These are phyloP conservation scores for Centropus unirufus DNA, from an alignment of 2,113 vertebrate species.

Conservation along the genomic window DNA sequence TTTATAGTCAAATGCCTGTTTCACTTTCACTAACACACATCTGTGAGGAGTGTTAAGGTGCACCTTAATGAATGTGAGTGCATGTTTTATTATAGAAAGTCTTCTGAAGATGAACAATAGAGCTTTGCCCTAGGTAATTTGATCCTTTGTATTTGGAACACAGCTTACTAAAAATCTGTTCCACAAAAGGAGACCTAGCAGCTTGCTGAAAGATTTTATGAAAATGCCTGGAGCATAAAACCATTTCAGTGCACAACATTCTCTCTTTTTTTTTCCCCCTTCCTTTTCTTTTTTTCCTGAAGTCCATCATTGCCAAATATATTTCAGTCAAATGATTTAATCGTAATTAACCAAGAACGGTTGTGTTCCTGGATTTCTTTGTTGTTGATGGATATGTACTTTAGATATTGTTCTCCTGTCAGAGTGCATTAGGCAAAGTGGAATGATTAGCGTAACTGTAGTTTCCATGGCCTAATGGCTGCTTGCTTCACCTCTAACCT, in stretches of 20 bases:
- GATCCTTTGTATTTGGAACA: constrained; percentile 5
- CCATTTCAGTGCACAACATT: constrained; percentile 11
- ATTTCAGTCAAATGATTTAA: constrained; percentile 34
- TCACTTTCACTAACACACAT: not conserved
- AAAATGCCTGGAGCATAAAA: constrained; percentile 36
- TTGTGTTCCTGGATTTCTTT: not conserved
- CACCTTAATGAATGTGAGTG: not conserved
- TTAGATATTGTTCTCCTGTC: constrained; percentile 45
- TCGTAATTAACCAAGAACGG: constrained; percentile 37
- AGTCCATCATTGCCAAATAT: constrained; percentile 29
- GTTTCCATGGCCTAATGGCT: not conserved
- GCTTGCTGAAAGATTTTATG: constrained; percentile 31
- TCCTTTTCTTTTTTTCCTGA: not conserved
- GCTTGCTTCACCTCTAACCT: not conserved
- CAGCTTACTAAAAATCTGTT: constrained; percentile 47
- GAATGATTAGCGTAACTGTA: not conserved
- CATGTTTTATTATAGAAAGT: not conserved
- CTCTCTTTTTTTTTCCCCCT: not conserved
- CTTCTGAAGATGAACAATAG: not conserved
- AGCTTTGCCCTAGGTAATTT: constrained; percentile 3
- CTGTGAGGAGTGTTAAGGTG: not conserved
- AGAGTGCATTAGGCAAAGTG: constrained; percentile 36
- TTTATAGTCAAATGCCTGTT: not conserved
- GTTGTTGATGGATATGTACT: constrained; percentile 43
- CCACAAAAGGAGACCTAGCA: not conserved